Base-by-base conservation (phyloP, 2,113 vertebrate species). In the Poecilia latipinna region DNA sequence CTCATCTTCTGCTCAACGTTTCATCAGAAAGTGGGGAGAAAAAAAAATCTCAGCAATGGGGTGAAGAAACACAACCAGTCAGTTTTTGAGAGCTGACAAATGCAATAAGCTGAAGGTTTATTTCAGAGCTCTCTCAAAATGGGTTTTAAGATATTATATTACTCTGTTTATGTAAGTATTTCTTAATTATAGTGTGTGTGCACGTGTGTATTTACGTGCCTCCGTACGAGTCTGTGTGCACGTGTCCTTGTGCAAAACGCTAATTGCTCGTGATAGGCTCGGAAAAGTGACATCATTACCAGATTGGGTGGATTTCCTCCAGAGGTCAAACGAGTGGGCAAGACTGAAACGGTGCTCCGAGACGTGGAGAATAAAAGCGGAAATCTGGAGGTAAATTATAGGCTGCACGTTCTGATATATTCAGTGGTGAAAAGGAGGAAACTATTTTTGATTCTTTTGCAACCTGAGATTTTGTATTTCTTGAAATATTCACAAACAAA, bases 241-340 rank as follows among this genome's bases (percentile, higher is more conserved):
- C 57, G 76, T 65, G 89, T 87, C 88, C 88, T 87, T 75, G 80
- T n/a, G 74, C 44, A 60, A 61, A 61, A 83, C 77, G 37, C 79
- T 92, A 91, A 94, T 93, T 93, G 92, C 73, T 77, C 84, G 66
- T 92, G 89, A 94, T 91, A 76, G 92, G 74, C 79, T 92, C 82
- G 87, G 93, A 94, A 93, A 94, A 92, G 88, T 92, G 88, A 90
- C 89, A 92, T 93, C 91, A 93, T 90, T 82, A 89, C 83, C 83
- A 90, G 89, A 90, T 88, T 78, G 86, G 83, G 74, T 93, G 85
- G 84, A 79, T 91, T 93, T 88, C 80, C 81, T 75, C 72, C 72
- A 68, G 81, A 85, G 90, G 87, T 93, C 90, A 86, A 89, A 87
- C 61, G 66, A 85, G 80, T 79, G 91, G 84, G 86, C 84, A 75